Evolutionary conservation across 2,888 invertebrate genomes (phyloP).

Genomic region (Himalopsyche kuldschensis): DNA sequence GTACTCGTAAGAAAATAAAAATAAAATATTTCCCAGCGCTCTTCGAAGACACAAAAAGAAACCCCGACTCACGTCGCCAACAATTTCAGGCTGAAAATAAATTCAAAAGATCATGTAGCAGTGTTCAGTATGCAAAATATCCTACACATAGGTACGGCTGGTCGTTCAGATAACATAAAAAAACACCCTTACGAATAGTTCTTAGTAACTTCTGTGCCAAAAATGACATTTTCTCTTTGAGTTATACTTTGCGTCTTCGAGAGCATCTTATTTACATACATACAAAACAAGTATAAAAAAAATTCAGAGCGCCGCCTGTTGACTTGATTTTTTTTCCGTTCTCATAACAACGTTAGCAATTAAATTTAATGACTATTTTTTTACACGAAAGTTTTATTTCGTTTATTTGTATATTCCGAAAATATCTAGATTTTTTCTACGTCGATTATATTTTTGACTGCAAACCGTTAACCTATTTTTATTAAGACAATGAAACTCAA

Average conservation of each 20-base stretch:
- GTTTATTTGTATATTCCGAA: too few relatives aligned
- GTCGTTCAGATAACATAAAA: not conserved
- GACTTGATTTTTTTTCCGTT: not conserved
- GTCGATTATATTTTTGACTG: too few relatives aligned
- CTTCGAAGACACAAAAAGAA: not conserved
- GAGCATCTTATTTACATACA: not conserved
- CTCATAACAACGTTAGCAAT: too few relatives aligned
- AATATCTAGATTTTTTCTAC: too few relatives aligned
- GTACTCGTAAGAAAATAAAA: too few relatives aligned
- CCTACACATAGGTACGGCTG: not conserved
- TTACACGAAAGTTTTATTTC: too few relatives aligned
- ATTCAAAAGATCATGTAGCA: not conserved
- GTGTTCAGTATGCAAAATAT: not conserved
- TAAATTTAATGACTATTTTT: too few relatives aligned
- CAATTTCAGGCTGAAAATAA: not conserved
- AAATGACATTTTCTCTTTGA: not conserved
- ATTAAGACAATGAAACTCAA: too few relatives aligned
- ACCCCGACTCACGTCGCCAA: not conserved
- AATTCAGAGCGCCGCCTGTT: not conserved
- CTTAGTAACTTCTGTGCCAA: not conserved
- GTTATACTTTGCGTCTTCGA: not conserved
- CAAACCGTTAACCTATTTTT: too few relatives aligned
- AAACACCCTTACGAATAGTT: not conserved
- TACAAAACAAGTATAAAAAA: not conserved
- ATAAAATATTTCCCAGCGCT: too few relatives aligned